Evolutionary conservation across 1,140 invertebrate species (phyloP).

Genomic region (Gryllus bimaculatus): DNA sequence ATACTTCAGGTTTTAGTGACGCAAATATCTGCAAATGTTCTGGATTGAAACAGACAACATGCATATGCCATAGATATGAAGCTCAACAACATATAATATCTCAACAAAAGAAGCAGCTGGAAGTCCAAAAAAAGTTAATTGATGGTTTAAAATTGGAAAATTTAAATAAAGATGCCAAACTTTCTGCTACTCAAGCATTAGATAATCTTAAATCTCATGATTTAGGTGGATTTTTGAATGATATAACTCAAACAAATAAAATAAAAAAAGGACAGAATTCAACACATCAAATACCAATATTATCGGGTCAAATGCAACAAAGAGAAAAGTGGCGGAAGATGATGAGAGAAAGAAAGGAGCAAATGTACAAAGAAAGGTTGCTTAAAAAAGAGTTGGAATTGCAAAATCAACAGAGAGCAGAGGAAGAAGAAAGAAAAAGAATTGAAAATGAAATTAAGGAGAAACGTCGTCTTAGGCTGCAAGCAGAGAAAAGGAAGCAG

Average conservation of each 20-base stretch:
- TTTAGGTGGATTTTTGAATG: background rate
- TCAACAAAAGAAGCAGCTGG: conserved; percentile 11
- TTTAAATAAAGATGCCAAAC: conserved; percentile 7
- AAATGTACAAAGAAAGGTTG: background rate
- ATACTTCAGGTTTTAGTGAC: too few relatives aligned
- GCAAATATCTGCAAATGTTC: too few relatives aligned
- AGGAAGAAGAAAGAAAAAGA: conserved; percentile 9
- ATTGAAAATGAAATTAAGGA: conserved; percentile 8
- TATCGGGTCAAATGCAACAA: background rate
- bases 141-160: conserved; percentile 12
- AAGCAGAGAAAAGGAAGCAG: conserved; percentile 10
- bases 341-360: conserved; percentile 13
- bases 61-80: background rate
- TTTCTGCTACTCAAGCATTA: background rate
- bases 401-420: background rate
- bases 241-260: conserved; percentile 8
- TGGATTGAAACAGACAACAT: too few relatives aligned
- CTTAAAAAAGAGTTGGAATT: background rate
- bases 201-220: background rate
- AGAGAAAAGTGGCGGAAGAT: conserved; percentile 13
- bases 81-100: conserved; percentile 14
- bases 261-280: background rate
- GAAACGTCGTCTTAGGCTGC: background rate
- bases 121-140: conserved; percentile 13
- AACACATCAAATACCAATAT: background rate